Evolutionary conservation across 2,888 invertebrate species (phyloP), one percentile per base, ranked within the genome.

Genomic region (Nebria salina): DNA sequence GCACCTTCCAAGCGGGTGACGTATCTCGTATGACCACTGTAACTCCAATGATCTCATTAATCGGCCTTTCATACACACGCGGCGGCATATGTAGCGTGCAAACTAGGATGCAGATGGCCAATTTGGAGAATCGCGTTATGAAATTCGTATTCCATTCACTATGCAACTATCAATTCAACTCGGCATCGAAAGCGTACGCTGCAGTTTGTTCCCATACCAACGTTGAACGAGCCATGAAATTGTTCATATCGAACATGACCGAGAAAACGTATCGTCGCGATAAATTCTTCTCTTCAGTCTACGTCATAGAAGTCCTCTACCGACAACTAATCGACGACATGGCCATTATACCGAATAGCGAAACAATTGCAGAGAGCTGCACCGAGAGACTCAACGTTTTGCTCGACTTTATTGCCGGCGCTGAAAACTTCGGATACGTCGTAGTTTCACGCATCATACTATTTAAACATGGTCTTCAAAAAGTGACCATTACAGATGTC

Each of bases 11-110:
- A 9, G 8, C 9, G 11, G 8, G 43, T 34, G 34, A 64, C 26
- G 25, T 15, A 41, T 3, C 11, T 11, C 15, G 54, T 4, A 13
- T 43, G 11, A 25, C 2, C 15, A 15, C 70, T 26, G 26, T 75
- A n/a, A 72, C 75, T 34, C 80, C 80, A 41, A 70, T 75, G n/a
- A 11, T 75, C 4, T 25, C 80, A 13, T 65, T 80, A 13, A 11
- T 80, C 1, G 73, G 72, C 9, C 66, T 54, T 41, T 75, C 80
- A 9, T 75, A 64, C 41, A 25, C 20, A 8, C 34, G 80, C 26
- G 26, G 75, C 20, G 72, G 65, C 25, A 41, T 72, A 75, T 13
- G 15, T 54, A 43, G 13, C 9, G 15, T 25, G 7, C 13, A 54
- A 64, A 54, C 42, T 1, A 42, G 20, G 15, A 41, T 41, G 13